A percentile compares a stretch with the other conserved stretches of the same genome.
Evolutionary conservation across 1,140 invertebrate species (phyloP).

Genomic region (Bilobella aurantiaca): DNA sequence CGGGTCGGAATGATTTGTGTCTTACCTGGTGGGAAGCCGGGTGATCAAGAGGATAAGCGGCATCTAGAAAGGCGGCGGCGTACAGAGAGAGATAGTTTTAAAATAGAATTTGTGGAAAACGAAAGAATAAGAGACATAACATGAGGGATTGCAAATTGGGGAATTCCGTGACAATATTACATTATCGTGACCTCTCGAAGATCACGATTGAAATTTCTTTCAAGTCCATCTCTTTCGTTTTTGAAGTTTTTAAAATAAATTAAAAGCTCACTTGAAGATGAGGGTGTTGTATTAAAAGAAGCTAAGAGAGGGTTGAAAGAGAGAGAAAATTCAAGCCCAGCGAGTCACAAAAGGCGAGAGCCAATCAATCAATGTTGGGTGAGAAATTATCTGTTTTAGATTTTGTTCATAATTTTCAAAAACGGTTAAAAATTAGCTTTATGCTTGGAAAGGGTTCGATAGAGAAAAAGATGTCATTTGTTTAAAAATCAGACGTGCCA

Average conservation of each 20-base stretch:
- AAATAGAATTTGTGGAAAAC: too few species aligned
- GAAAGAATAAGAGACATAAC: constrained; percentile 7
- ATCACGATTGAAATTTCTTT: too few species aligned
- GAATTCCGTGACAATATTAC: neutral
- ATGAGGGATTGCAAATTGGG: constrained; percentile 5
- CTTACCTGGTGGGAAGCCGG: constrained; percentile 30
- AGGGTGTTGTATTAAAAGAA: too few species aligned
- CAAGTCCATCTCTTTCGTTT: too few species aligned
- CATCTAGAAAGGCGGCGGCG: constrained; percentile 35
- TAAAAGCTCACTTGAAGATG: too few species aligned
- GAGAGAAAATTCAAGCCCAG: neutral
- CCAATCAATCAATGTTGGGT: too few species aligned
- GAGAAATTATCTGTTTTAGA: too few species aligned
- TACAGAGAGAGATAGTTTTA: constrained; percentile 35
- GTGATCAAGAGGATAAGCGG: constrained; percentile 35
- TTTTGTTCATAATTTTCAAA: too few species aligned
- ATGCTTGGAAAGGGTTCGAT: neutral
- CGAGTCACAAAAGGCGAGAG: constrained; percentile 23
- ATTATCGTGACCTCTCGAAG: too few species aligned
- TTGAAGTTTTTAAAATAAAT: too few species aligned
- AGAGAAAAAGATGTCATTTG: constrained; percentile 9
- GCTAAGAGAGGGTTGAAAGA: neutral
- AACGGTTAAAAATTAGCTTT: too few species aligned
- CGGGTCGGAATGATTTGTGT: constrained; percentile 28
- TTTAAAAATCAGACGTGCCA: constrained; percentile 13